A percentile compares a stretch with the other conserved stretches of the same genome.
These are phyloP conservation scores for Seriola dumerili DNA, from an alignment of 2,113 vertebrate species.

Conservation along the genomic window DNA sequence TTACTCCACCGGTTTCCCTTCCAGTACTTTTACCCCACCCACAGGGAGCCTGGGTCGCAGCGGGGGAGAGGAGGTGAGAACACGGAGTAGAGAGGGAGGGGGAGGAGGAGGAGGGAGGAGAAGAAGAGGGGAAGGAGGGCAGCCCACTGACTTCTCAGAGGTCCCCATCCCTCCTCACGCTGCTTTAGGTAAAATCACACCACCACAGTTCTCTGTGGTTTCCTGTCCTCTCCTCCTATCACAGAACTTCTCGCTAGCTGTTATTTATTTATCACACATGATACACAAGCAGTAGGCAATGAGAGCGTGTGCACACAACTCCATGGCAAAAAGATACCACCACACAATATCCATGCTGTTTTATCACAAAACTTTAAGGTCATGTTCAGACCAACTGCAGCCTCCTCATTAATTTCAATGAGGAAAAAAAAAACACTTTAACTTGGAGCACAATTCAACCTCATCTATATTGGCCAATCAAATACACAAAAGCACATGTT, in stretches of 20 bases:
- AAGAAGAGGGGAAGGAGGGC: slow-evolving; percentile 27
- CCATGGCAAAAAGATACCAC: background rate
- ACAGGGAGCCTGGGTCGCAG: slow-evolving; percentile 63
- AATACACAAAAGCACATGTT: background rate
- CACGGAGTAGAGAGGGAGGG: slow-evolving; percentile 5
- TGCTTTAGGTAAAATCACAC: slow-evolving; percentile 45
- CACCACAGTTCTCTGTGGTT: slow-evolving; percentile 12
- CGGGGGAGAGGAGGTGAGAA: slow-evolving; percentile 72
- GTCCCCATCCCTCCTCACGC: slow-evolving; percentile 33
- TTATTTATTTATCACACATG: slow-evolving; percentile 9
- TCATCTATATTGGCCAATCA: slow-evolving; percentile 10
- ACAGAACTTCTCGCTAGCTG: slow-evolving; percentile 33
- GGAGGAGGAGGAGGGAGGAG: background rate
- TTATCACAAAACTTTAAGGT: background rate
- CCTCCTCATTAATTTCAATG: background rate
- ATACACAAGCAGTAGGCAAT: background rate
- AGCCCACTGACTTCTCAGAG: slow-evolving; percentile 38
- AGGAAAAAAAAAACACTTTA: background rate
- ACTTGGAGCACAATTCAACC: background rate
- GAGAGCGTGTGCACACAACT: background rate
- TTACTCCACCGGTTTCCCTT: slow-evolving; percentile 66
- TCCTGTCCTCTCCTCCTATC: slow-evolving; percentile 37
- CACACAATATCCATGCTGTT: background rate
- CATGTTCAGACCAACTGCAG: background rate
- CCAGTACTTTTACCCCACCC: slow-evolving; percentile 63